These are phyloP conservation scores for Chaetodon auriga DNA, from an alignment of 2,113 vertebrate species.

Conservation along the genomic window DNA sequence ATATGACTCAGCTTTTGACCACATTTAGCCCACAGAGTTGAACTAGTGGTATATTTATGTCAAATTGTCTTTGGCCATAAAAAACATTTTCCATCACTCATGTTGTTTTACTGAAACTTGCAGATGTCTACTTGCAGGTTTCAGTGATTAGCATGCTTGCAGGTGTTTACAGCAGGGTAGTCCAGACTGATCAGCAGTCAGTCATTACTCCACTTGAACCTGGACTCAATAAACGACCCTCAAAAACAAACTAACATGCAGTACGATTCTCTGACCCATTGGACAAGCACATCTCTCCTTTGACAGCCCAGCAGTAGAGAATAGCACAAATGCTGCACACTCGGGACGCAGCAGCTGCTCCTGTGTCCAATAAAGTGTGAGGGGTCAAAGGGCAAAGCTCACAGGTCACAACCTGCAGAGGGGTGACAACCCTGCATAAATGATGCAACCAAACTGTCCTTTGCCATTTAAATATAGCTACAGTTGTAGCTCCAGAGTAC, in stretches of 20 bases:
- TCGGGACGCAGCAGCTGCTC: conserved; percentile 73
- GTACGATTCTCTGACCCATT: neutral
- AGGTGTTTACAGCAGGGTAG: conserved; percentile 14
- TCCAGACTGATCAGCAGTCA: neutral
- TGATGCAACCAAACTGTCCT: conserved; percentile 48
- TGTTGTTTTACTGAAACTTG: neutral
- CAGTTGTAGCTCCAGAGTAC: conserved; percentile 23
- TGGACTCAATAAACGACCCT: conserved; percentile 26
- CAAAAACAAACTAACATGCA: conserved; percentile 7
- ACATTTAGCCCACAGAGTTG: neutral
- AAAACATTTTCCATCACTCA: neutral
- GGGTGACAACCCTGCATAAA: conserved; percentile 43
- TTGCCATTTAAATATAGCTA: conserved; percentile 67
- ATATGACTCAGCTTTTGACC: neutral
- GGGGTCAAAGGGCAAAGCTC: conserved; percentile 60
- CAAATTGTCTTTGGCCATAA: neutral
- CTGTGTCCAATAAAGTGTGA: conserved; percentile 66
- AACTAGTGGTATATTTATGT: neutral
- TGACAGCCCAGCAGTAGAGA: conserved; percentile 5
- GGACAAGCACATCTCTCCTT: neutral
- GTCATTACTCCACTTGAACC: neutral
- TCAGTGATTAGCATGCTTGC: neutral
- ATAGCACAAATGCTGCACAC: conserved; percentile 37
- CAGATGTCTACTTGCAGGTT: neutral
- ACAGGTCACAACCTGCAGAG: conserved; percentile 68